Conservation (phyloP, 2,888 invertebrate species). For the Electrophaes corylata region DNA sequence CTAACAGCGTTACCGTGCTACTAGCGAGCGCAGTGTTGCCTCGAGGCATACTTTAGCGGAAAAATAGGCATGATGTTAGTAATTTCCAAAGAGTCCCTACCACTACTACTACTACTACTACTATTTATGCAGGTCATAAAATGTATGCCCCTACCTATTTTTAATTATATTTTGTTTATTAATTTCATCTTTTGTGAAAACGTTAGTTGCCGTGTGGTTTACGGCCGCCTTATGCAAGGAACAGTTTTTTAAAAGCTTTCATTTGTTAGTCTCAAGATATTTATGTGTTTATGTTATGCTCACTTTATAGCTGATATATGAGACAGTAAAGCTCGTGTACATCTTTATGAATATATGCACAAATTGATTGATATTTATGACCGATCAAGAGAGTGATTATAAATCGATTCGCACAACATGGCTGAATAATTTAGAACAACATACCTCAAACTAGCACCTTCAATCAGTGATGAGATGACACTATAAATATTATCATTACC, state of each 20-base stretch:
- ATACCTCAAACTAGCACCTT: not conserved
- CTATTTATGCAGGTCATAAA: too few relatives aligned
- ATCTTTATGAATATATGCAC: slow-evolving; percentile 12
- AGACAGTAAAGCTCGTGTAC: slow-evolving; percentile 3
- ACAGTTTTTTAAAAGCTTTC: not conserved
- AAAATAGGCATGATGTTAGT: too few relatives aligned
- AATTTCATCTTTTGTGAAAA: too few relatives aligned
- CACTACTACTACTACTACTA: too few relatives aligned
- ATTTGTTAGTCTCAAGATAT: not conserved
- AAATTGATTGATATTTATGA: slow-evolving; percentile 27
- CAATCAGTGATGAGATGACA: not conserved
- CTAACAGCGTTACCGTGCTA: too few relatives aligned
- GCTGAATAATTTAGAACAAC: slow-evolving; percentile 2
- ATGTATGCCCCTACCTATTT: too few relatives aligned
- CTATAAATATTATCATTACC: not conserved
- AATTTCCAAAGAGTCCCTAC: too few relatives aligned
- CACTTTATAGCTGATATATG: not conserved
- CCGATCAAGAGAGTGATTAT: slow-evolving; percentile 26
- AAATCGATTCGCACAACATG: slow-evolving; percentile 17
- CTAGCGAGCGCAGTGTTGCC: too few relatives aligned
- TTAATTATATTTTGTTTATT: too few relatives aligned
- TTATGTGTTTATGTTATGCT: not conserved
- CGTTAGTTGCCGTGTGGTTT: too few relatives aligned
- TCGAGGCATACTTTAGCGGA: too few relatives aligned
- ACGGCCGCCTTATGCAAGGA: not conserved